Percentiles rank a stretch among this genome's conserved stretches.
phyloP scores from a whole-genome alignment of 2,113 vertebrate species.

The Athene noctua region DNA sequence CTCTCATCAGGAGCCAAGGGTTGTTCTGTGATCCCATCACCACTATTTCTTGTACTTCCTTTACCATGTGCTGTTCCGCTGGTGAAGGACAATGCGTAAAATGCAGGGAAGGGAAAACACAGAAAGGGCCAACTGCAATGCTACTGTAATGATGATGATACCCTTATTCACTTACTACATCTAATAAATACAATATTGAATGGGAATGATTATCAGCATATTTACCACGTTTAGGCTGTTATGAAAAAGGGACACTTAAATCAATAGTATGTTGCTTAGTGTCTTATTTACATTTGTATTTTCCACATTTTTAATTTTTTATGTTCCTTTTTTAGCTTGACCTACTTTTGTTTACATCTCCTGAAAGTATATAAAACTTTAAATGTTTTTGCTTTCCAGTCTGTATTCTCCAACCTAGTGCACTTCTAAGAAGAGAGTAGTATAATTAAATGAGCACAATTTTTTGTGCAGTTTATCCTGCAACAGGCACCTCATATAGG shows the following conservation, averaged over 20 bases:
- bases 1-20: neutral
- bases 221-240: neutral
- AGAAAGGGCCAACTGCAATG: neutral
- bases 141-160: neutral
- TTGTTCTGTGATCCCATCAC: neutral
- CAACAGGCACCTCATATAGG: neutral
- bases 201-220: neutral
- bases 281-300: neutral
- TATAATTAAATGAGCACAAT: neutral
- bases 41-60: neutral
- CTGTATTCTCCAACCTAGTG: neutral
- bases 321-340: neutral
- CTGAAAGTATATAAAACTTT: neutral
- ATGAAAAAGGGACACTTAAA: neutral
- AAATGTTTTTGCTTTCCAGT: neutral
- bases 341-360: neutral
- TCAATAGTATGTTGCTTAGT: neutral
- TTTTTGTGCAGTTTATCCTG: neutral
- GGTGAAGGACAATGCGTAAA: neutral
- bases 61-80: neutral
- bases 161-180: neutral
- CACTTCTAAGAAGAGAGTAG: neutral
- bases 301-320: neutral
- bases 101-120: neutral
- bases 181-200: neutral